A percentile compares a stretch with the other conserved stretches of the same genome.
Conservation (phyloP, 92 coral and sea anemone genomes). For the Epizoanthus fatuus region DNA sequence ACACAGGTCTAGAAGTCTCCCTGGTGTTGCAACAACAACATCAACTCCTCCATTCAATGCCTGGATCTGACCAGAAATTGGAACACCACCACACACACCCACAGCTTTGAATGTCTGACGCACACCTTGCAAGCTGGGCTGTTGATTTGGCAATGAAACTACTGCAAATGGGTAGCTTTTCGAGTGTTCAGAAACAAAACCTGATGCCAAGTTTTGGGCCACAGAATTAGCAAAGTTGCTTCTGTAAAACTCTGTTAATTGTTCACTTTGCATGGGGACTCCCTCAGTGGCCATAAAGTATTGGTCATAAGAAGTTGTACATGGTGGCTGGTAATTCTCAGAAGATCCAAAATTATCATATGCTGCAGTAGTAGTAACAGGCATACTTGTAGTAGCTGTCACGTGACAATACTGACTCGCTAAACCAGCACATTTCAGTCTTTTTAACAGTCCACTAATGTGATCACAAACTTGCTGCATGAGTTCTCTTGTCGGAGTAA, state of each 20-base stretch:
- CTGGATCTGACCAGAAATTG: slow-evolving; percentile 80
- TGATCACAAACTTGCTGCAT: slow-evolving; percentile 90
- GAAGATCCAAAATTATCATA: neutral
- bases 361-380: neutral
- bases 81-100: slow-evolving; percentile 96
- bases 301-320: neutral
- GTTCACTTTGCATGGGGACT: slow-evolving; percentile 10
- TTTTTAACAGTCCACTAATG: slow-evolving; percentile 63
- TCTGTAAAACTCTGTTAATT: neutral
- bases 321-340: neutral
- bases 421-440: slow-evolving; percentile 28
- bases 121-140: slow-evolving; percentile 48
- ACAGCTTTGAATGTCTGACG: slow-evolving; percentile 64
- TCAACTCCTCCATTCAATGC: slow-evolving; percentile 83
- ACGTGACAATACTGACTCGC: neutral
- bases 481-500: slow-evolving; percentile 96
- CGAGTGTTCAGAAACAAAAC: neutral
- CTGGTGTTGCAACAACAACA: slow-evolving; percentile 94
- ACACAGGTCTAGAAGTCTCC: slow-evolving; percentile 93
- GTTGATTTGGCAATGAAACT: slow-evolving; percentile 11
- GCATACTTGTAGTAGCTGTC: too few species aligned
- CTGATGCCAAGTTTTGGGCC: neutral
- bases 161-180: neutral
- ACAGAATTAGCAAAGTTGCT: neutral
- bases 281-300: neutral